A percentile compares a stretch with the other conserved stretches of the same genome.
Conservation (phyloP, 2,888 invertebrate genomes). For the Agrotis segetum region DNA sequence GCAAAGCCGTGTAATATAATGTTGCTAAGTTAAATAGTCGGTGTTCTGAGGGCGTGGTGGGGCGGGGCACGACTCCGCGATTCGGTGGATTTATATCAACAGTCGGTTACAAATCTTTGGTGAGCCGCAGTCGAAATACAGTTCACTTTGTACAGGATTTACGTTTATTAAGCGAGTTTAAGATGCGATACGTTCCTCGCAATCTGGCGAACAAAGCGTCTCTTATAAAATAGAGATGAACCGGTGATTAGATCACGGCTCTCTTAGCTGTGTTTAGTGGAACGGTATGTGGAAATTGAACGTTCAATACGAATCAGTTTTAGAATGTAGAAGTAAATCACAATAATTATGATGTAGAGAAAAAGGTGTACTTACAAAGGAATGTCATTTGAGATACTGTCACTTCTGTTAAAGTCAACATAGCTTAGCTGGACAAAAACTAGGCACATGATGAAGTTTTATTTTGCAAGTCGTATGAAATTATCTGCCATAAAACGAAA, state of each 20-base stretch:
- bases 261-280: slow-evolving; percentile 6
- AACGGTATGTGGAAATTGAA: not conserved
- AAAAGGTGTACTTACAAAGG: no score
- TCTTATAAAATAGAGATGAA: slow-evolving; percentile 16
- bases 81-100: slow-evolving; percentile 73
- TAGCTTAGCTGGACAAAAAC: no score
- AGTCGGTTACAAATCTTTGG: slow-evolving; percentile 84
- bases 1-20: slow-evolving; percentile 60
- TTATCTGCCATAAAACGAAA: not conserved
- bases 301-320: not conserved
- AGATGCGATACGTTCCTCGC: slow-evolving; percentile 67
- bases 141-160: slow-evolving; percentile 83
- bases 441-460: not conserved
- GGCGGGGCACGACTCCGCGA: slow-evolving; percentile 64
- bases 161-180: slow-evolving; percentile 82
- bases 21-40: slow-evolving; percentile 58
- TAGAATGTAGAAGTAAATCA: not conserved
- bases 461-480: not conserved
- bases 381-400: no score
- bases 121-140: slow-evolving; percentile 83
- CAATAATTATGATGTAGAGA: no score
- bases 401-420: no score
- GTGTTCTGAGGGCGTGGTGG: slow-evolving; percentile 64
- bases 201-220: slow-evolving; percentile 56
- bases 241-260: slow-evolving; percentile 24